A percentile compares a stretch with the other conserved stretches of the same genome.
Conservation (phyloP, 92 coral and sea anemone genomes). For the Metridium senile region DNA sequence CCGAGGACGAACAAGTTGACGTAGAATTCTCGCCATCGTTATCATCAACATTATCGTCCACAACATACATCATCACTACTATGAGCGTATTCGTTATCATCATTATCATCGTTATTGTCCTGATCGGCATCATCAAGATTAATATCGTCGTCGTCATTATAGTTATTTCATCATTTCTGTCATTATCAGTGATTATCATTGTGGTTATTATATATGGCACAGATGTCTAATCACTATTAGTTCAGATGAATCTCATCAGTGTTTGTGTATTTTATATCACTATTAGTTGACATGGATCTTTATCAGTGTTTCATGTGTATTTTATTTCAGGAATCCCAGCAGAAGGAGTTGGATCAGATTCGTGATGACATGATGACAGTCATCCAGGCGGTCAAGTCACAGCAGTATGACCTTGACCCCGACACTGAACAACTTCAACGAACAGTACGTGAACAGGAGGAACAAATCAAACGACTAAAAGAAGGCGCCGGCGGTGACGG, state of each 20-base stretch:
- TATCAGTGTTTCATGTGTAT: no score
- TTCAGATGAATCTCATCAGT: no score
- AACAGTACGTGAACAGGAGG: constrained; percentile 76
- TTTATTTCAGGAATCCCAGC: constrained; percentile 95
- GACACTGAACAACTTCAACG: constrained; percentile 69
- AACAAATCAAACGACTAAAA: constrained; percentile 62
- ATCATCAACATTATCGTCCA: background rate
- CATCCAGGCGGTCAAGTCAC: constrained; percentile 91
- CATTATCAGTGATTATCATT: background rate
- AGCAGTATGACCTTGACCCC: constrained; percentile 80
- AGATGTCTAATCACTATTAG: no score
- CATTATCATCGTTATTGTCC: background rate
- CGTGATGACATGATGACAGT: constrained; percentile 99
- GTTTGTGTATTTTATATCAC: no score
- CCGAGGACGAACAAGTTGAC: no score
- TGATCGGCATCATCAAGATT: background rate
- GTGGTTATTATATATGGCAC: background rate
- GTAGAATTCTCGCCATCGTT: background rate
- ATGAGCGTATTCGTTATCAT: background rate
- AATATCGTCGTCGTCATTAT: background rate
- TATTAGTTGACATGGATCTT: no score
- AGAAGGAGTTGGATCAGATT: constrained; percentile 88
- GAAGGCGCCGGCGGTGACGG: constrained; percentile 15
- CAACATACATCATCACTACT: background rate
- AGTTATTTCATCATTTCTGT: background rate